Evolutionary conservation across 2,113 vertebrate genomes (phyloP).

Genomic region (Periophthalmodon schlosseri): DNA sequence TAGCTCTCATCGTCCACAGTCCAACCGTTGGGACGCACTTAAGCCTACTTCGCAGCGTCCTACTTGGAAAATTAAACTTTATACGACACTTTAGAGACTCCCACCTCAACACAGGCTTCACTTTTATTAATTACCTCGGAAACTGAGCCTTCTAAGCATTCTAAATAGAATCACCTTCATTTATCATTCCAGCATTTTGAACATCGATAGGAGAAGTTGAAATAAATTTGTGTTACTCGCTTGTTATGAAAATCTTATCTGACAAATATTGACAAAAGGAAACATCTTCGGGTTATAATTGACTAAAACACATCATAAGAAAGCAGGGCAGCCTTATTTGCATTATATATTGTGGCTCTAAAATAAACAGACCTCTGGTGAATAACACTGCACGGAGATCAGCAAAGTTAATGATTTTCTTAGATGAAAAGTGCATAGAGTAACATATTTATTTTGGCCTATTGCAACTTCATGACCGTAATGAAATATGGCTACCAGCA

Average conservation of each 20-base stretch:
- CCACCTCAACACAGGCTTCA: slow-evolving; percentile 50
- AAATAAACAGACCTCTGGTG: slow-evolving; percentile 15
- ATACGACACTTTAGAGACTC: slow-evolving; percentile 63
- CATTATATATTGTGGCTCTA: slow-evolving; percentile 11
- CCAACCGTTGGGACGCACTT: slow-evolving; percentile 45
- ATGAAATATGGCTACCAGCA: slow-evolving; percentile 19
- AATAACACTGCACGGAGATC: slow-evolving; percentile 4
- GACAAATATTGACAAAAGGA: background rate
- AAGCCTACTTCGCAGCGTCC: slow-evolving; percentile 66
- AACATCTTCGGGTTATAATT: background rate
- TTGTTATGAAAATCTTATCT: background rate
- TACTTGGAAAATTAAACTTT: slow-evolving; percentile 68
- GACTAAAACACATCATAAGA: background rate
- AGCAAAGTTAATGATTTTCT: background rate
- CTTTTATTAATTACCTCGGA: slow-evolving; percentile 72
- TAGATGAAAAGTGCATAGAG: slow-evolving; percentile 4
- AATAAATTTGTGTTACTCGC: background rate
- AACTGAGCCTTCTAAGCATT: slow-evolving; percentile 53
- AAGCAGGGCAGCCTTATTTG: slow-evolving; percentile 3
- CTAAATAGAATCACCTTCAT: slow-evolving; percentile 59
- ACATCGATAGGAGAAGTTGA: slow-evolving; percentile 25
- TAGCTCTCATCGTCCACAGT: slow-evolving; percentile 41
- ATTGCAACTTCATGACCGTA: slow-evolving; percentile 8
- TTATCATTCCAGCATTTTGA: slow-evolving; percentile 47
- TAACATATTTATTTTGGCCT: slow-evolving; percentile 22